Evolutionary conservation across 2,888 invertebrate genomes (phyloP).

Genomic region (Elgonia sp.): DNA sequence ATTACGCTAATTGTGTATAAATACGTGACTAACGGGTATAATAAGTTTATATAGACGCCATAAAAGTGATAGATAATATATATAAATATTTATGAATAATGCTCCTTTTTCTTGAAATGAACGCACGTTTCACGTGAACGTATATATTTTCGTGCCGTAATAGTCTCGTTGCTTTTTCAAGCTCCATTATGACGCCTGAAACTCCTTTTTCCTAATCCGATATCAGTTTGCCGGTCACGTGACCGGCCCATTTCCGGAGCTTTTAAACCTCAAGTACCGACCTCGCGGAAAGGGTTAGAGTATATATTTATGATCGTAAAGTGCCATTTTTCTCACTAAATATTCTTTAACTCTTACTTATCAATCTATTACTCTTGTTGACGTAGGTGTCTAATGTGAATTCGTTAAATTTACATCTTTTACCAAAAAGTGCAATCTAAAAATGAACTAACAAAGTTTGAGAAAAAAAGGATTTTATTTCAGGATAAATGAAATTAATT

Average conservation of each 20-base stretch:
- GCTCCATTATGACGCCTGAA: slow-evolving; percentile 51
- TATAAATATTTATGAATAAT: slow-evolving; percentile 56
- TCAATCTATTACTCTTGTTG: neutral
- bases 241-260: slow-evolving; percentile 76
- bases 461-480: too few relatives aligned
- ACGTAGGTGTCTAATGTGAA: neutral
- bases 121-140: slow-evolving; percentile 13
- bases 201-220: slow-evolving; percentile 74
- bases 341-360: slow-evolving; percentile 9
- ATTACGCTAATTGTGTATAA: slow-evolving; percentile 30
- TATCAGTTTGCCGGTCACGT: slow-evolving; percentile 79
- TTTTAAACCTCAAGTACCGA: slow-evolving; percentile 65
- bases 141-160: slow-evolving; percentile 50
- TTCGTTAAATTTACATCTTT: too few relatives aligned
- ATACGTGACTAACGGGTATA: slow-evolving; percentile 11
- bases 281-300: slow-evolving; percentile 58
- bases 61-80: slow-evolving; percentile 38
- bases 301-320: slow-evolving; percentile 67
- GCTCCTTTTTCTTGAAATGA: slow-evolving; percentile 27
- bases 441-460: too few relatives aligned
- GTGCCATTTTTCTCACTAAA: slow-evolving; percentile 19
- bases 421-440: too few relatives aligned
- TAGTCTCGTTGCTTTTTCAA: slow-evolving; percentile 49
- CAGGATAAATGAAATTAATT: too few relatives aligned
- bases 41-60: slow-evolving; percentile 13